Evolutionary conservation across 2,113 vertebrate species (phyloP).

Genomic region (Oreocharis arfaki): DNA sequence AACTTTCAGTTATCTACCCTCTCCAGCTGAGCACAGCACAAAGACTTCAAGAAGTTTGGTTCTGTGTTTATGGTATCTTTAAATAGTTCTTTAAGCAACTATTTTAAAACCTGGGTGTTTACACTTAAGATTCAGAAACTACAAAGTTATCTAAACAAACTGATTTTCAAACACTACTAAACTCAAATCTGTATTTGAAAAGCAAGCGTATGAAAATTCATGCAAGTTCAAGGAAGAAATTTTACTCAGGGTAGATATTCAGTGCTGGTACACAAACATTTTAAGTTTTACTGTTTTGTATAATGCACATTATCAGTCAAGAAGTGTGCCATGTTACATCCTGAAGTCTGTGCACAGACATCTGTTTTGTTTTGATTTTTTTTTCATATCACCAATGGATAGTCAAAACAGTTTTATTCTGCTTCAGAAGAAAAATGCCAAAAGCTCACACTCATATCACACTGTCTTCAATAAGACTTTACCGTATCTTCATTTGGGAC

Average conservation of each 20-base stretch:
- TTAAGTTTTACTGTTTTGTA: not conserved
- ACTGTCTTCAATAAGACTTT: not conserved
- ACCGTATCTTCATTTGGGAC: not conserved
- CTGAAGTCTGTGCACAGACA: not conserved
- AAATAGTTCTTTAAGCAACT: not conserved
- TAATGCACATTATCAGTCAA: not conserved
- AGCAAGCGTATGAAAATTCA: not conserved
- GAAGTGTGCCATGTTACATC: not conserved
- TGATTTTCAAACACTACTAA: not conserved
- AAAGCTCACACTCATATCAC: not conserved
- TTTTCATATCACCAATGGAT: not conserved
- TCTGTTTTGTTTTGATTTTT: rapidly evolving
- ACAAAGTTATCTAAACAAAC: not conserved
- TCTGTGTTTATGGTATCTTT: not conserved
- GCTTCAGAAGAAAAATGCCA: not conserved
- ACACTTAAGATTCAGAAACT: not conserved
- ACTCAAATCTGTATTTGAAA: not conserved
- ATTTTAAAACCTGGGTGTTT: not conserved
- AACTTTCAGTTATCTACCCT: rapidly evolving
- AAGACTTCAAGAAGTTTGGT: not conserved
- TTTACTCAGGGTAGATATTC: not conserved
- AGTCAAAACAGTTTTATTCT: not conserved
- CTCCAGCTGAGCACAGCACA: not conserved
- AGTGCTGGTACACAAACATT: not conserved
- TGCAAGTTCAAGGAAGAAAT: not conserved